A percentile compares a stretch with the other conserved stretches of the same genome.
phyloP scores from a whole-genome alignment of 1,140 invertebrate species.

The Chlorops oryzae region DNA sequence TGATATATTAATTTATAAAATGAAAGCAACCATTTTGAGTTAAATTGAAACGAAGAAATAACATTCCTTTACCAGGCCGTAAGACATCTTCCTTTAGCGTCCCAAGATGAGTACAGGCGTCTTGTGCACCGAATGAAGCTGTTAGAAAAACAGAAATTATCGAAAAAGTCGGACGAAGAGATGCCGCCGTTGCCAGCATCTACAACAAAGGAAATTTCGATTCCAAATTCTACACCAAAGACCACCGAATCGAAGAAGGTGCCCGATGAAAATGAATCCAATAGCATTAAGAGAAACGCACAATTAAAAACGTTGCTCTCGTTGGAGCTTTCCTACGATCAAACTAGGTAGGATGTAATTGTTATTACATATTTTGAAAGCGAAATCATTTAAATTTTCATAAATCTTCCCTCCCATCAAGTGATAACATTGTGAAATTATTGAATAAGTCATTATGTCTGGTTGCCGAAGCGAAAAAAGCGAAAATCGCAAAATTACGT shows the following conservation, averaged over 20 bases:
- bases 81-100: constrained; percentile 35
- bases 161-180: constrained; percentile 2
- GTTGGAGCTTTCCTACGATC: constrained; percentile 33
- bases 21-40: no score
- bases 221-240: no score
- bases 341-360: constrained; percentile 45
- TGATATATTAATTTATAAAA: no score
- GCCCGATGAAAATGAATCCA: no score
- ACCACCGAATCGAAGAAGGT: no score
- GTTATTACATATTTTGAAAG: no score
- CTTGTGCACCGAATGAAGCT: constrained; percentile 40
- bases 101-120: constrained; percentile 38
- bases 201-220: not conserved
- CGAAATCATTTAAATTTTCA: not conserved
- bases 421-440: constrained; percentile 29
- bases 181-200: not conserved
- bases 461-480: constrained; percentile 31
- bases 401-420: constrained; percentile 14
- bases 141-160: constrained; percentile 30
- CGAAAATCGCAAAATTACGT: constrained; percentile 29
- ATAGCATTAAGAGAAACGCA: no score
- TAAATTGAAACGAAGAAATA: no score
- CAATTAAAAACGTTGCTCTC: no score
- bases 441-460: constrained; percentile 33
- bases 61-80: constrained; percentile 40